phyloP scores from a whole-genome alignment of 2,113 vertebrate genomes.

The Tyto alba region DNA sequence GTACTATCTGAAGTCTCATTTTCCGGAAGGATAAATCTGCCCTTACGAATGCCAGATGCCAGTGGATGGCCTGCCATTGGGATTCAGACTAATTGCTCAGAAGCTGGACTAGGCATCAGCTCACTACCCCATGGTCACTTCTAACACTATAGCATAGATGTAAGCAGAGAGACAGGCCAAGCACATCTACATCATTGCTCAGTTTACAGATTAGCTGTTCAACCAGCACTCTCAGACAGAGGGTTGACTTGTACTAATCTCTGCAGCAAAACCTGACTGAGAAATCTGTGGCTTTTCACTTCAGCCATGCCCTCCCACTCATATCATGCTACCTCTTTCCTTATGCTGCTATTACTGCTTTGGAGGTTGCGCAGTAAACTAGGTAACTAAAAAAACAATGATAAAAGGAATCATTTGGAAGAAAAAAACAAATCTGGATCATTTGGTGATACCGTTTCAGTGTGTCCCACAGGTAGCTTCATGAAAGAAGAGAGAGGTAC shows the following conservation, averaged over 20 bases:
- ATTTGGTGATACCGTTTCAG: background rate
- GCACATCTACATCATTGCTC: background rate
- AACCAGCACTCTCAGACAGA: background rate
- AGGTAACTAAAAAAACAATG: background rate
- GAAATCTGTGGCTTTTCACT: background rate
- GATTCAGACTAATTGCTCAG: background rate
- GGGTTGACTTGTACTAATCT: background rate
- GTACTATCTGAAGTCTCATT: background rate
- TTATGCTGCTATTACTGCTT: background rate
- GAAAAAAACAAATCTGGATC: background rate
- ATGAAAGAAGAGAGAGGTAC: background rate
- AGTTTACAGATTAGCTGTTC: background rate
- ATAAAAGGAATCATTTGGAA: background rate
- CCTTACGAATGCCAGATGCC: background rate
- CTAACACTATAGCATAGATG: background rate
- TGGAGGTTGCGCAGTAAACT: background rate
- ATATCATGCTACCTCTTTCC: background rate
- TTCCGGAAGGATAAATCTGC: background rate
- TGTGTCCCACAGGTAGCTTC: background rate
- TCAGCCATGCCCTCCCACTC: background rate
- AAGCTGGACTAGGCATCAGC: background rate
- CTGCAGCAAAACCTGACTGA: background rate
- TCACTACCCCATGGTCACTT: background rate
- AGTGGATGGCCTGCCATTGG: background rate
- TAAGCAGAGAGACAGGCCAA: background rate